Percentiles rank a stretch among this genome's conserved stretches.
Conservation (phyloP, 53 echinoderm and acorn worm genomes). For the Hippasteria phrygiana region DNA sequence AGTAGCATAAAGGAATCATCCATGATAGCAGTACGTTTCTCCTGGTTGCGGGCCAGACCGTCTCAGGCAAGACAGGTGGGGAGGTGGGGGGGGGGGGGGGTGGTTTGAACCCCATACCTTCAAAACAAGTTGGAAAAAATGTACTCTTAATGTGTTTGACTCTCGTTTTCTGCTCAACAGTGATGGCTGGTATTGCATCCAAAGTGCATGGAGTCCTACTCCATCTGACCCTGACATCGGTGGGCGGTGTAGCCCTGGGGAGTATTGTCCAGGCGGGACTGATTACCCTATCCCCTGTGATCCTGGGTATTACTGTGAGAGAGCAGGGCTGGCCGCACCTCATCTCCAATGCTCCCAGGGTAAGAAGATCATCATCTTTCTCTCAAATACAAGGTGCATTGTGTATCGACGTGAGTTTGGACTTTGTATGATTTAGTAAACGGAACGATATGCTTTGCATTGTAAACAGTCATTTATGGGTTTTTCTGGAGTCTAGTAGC, state of each 20-base stretch:
- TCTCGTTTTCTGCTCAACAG: conserved; percentile 48
- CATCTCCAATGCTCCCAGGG: conserved; percentile 84
- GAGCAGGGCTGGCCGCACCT: conserved; percentile 82
- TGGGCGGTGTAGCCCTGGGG: conserved; percentile 83
- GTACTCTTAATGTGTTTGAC: neutral
- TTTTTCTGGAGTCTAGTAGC: too few species aligned
- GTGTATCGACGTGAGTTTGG: too few species aligned
- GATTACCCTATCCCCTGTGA: conserved; percentile 84
- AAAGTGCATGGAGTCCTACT: conserved; percentile 85
- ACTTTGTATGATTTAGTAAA: too few species aligned
- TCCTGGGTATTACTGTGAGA: conserved; percentile 93
- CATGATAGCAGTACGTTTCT: too few species aligned
- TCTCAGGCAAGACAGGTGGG: too few species aligned
- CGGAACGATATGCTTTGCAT: too few species aligned
- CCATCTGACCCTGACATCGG: conserved; percentile 87
- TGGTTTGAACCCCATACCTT: too few species aligned
- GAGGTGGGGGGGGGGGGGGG: too few species aligned
- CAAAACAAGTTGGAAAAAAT: neutral
- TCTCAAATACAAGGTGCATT: neutral
- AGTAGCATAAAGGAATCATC: too few species aligned
- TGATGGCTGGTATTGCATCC: conserved; percentile 96
- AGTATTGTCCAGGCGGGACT: conserved; percentile 89
- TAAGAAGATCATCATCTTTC: neutral
- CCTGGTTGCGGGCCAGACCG: too few species aligned
- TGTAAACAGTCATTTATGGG: too few species aligned